Evolutionary conservation across 1,140 invertebrate genomes (phyloP).

Genomic region (Penaeus vannamei): DNA sequence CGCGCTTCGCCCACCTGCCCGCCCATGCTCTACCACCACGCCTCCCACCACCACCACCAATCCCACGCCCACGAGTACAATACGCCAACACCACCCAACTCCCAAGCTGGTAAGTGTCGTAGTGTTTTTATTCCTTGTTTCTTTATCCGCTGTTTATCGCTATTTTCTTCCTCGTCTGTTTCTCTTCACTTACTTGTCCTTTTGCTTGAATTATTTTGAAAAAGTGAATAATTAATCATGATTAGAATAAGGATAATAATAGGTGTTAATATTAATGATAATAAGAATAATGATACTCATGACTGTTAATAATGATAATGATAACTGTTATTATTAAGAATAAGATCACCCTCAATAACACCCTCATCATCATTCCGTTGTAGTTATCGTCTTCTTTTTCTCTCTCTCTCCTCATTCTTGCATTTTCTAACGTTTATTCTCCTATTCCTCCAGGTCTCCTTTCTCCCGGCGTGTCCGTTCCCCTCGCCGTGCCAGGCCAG

Average conservation of each 20-base stretch:
- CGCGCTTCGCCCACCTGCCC: slow-evolving; percentile 60
- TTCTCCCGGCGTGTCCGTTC: slow-evolving; percentile 96
- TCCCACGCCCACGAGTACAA: slow-evolving; percentile 61
- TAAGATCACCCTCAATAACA: neutral
- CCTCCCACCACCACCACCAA: slow-evolving; percentile 52
- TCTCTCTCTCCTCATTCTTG: neutral
- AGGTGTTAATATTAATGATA: no score
- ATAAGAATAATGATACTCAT: neutral
- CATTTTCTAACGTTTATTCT: slow-evolving; percentile 32
- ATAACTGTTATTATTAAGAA: neutral
- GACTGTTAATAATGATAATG: neutral
- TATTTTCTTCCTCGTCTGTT: no score
- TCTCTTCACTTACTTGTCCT: no score
- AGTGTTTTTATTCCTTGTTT: no score
- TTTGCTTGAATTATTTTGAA: no score
- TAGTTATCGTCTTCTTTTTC: neutral
- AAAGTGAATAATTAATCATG: no score
- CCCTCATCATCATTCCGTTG: neutral
- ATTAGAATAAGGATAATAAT: no score
- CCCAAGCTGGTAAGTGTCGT: slow-evolving; percentile 53
- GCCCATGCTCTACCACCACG: slow-evolving; percentile 58
- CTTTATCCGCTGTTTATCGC: no score
- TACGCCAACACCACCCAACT: slow-evolving; percentile 60
- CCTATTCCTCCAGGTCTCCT: slow-evolving; percentile 84
- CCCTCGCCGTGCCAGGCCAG: slow-evolving; percentile 95